Percentiles rank a stretch among this genome's conserved stretches.
These are phyloP conservation scores for Diaprepes abbreviatus DNA, from an alignment of 2,888 invertebrate species.

Conservation along the genomic window DNA sequence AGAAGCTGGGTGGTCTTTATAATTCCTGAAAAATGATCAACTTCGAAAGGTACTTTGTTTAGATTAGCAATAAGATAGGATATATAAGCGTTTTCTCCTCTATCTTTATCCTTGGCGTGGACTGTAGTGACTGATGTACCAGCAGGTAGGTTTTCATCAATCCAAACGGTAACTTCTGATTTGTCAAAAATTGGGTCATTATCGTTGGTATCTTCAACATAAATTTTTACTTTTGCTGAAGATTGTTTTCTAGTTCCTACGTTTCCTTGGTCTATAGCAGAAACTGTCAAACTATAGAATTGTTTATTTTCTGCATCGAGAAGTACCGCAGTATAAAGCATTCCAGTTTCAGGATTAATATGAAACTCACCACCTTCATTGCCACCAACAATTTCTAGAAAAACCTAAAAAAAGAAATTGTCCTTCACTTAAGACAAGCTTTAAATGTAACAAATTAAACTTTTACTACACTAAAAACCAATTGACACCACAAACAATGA, in stretches of 20 bases:
- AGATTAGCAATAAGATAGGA: constrained; percentile 94
- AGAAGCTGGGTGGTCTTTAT: constrained; percentile 87
- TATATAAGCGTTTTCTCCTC: constrained; percentile 95
- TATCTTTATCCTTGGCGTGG: constrained; percentile 88
- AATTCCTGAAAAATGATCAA: constrained; percentile 93
- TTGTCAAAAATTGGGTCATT: constrained; percentile 91
- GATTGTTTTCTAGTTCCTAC: constrained; percentile 87
- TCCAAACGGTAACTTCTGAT: constrained; percentile 76
- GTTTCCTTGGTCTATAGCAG: constrained; percentile 90
- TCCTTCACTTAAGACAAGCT: too few species aligned
- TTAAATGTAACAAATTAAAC: too few species aligned
- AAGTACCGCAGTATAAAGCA: constrained; percentile 85
- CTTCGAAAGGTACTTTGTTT: constrained; percentile 93
- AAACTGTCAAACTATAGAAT: constrained; percentile 89
- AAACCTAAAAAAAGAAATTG: constrained; percentile 67
- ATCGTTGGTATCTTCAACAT: constrained; percentile 92
- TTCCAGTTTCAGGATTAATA: constrained; percentile 90
- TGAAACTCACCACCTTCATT: constrained; percentile 91
- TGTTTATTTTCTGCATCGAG: constrained; percentile 89
- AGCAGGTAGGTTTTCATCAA: constrained; percentile 90
- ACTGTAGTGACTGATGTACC: constrained; percentile 89
- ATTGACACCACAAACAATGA: too few species aligned
- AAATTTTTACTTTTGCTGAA: constrained; percentile 88
- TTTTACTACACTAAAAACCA: too few species aligned
- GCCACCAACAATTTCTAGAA: constrained; percentile 91